Evolutionary conservation across 1,140 invertebrate species (phyloP).

Genomic region (Dendroctonus ponderosae): DNA sequence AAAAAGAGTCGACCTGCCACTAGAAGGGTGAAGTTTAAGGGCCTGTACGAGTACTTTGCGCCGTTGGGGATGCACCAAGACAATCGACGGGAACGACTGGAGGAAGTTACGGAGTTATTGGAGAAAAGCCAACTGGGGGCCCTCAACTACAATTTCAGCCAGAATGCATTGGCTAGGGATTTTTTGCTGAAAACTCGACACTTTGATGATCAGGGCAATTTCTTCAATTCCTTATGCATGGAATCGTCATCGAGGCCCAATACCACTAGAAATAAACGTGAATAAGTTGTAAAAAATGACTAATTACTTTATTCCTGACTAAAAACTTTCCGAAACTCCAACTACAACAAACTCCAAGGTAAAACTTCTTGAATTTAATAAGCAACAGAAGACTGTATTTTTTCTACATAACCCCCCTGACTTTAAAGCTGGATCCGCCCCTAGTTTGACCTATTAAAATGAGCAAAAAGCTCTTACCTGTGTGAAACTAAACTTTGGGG

Average conservation of each 20-base stretch:
- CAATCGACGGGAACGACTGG: constrained; percentile 40
- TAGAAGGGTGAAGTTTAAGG: constrained; percentile 36
- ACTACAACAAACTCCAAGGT: too few species aligned
- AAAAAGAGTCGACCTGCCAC: background rate
- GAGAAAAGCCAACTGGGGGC: constrained; percentile 50
- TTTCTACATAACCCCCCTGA: too few species aligned
- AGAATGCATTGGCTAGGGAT: constrained; percentile 51
- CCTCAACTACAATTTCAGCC: constrained; percentile 47
- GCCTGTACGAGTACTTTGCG: constrained; percentile 41
- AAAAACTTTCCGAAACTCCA: too few species aligned
- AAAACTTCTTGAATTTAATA: too few species aligned
- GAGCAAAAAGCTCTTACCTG: too few species aligned
- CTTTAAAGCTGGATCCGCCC: too few species aligned
- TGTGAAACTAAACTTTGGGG: too few species aligned
- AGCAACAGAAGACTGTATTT: too few species aligned
- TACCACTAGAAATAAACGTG: too few species aligned
- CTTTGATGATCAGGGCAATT: constrained; percentile 55
- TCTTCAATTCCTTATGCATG: constrained; percentile 51
- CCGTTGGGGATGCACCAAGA: constrained; percentile 44
- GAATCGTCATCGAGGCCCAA: constrained; percentile 37
- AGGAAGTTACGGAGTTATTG: constrained; percentile 47
- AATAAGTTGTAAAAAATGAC: too few species aligned
- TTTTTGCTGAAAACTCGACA: constrained; percentile 56
- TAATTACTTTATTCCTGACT: too few species aligned
- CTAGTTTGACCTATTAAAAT: too few species aligned